These are phyloP conservation scores for Acrocephalus arundinaceus DNA, from an alignment of 2,113 vertebrate genomes.

Conservation along the genomic window DNA sequence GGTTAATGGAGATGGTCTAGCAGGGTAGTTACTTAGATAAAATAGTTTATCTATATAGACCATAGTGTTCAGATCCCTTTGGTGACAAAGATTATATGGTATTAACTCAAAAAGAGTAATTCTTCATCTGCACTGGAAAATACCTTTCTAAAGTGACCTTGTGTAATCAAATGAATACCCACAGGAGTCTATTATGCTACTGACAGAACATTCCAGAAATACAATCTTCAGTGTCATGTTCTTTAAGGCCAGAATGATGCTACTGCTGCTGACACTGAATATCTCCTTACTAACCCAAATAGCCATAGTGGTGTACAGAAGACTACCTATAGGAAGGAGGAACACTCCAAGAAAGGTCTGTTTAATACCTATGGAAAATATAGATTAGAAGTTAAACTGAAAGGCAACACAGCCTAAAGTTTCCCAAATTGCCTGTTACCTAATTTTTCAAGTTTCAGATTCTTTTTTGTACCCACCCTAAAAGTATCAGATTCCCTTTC, in stretches of 20 bases:
- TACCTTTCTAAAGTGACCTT: not conserved
- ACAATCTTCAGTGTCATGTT: not conserved
- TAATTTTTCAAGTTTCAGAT: not conserved
- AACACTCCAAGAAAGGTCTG: not conserved
- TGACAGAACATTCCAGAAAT: not conserved
- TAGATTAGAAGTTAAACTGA: not conserved
- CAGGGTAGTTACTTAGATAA: not conserved
- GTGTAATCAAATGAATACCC: not conserved
- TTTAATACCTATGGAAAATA: not conserved
- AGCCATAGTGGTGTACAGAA: not conserved
- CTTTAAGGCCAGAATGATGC: not conserved
- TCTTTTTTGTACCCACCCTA: not conserved
- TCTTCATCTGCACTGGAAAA: not conserved
- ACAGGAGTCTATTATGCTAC: not conserved
- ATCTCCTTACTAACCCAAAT: not conserved
- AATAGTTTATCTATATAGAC: not conserved
- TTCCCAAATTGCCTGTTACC: not conserved
- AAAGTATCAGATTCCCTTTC: not conserved
- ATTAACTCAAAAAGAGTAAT: not conserved
- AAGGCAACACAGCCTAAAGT: not conserved
- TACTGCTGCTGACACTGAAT: not conserved
- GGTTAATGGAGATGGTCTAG: not conserved
- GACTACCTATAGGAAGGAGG: not conserved
- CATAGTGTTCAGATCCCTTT: not conserved
- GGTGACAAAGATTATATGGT: not conserved